Evolutionary conservation across 2,797 vertebrate genomes (phyloP).

Genomic region (Ctenosaura bakeri): DNA sequence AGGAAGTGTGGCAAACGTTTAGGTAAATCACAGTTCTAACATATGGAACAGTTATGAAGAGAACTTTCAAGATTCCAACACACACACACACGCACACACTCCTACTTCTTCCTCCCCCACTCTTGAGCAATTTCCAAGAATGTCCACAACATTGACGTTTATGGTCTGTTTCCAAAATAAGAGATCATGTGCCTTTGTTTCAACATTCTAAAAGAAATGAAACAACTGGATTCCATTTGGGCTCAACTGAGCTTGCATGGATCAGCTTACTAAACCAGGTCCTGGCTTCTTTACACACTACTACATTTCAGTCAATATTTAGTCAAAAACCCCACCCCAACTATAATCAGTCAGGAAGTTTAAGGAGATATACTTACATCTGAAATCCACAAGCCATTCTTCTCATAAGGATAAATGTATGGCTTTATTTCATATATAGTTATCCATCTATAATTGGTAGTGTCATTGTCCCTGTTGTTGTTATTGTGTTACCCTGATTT

Average conservation of each 20-base stretch:
- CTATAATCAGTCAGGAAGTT: conserved; percentile 6
- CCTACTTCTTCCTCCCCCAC: not conserved
- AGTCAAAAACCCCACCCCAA: conserved; percentile 21
- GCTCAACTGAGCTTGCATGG: conserved; percentile 14
- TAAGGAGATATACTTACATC: not conserved
- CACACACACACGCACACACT: not conserved
- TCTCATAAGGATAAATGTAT: not conserved
- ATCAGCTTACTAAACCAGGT: not conserved
- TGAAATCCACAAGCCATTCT: not conserved
- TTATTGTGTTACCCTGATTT: no score
- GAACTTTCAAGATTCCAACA: not conserved
- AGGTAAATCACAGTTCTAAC: not conserved
- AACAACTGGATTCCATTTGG: conserved; percentile 34
- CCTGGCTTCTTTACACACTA: not conserved
- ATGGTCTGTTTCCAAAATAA: conserved; percentile 24
- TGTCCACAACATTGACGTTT: conserved; percentile 10
- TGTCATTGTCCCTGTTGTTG: no score
- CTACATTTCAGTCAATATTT: conserved; percentile 33
- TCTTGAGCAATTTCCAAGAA: conserved; percentile 1
- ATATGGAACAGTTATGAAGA: not conserved
- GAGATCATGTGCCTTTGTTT: conserved; percentile 14
- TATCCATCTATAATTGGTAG: no score
- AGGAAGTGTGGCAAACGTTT: not conserved
- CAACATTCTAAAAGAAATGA: not conserved
- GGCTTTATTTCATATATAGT: no score